Evolutionary conservation across 1,140 invertebrate genomes (phyloP).

Genomic region (Muscidifurax raptorellus): DNA sequence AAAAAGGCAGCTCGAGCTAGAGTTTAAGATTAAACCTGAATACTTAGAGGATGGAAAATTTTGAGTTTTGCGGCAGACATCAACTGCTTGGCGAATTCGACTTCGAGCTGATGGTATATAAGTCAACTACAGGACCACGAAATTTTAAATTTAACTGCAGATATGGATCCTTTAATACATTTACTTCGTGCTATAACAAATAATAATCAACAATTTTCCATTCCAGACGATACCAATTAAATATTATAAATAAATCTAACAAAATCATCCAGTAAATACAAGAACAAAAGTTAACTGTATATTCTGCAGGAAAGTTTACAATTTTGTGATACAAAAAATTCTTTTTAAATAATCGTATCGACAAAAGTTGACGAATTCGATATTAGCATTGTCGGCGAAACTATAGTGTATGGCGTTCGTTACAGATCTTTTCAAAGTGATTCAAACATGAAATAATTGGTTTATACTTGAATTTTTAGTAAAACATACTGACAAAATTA

Average conservation of each 20-base stretch:
- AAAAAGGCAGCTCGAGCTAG: slow-evolving; percentile 2
- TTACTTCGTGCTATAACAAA: not conserved
- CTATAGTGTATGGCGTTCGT: slow-evolving; percentile 29
- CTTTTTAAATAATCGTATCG: slow-evolving; percentile 26
- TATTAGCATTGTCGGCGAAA: slow-evolving; percentile 30
- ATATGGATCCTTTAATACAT: not conserved
- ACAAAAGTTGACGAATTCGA: not conserved
- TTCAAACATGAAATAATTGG: slow-evolving; percentile 15
- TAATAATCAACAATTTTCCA: not conserved
- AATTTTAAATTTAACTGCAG: slow-evolving; percentile 31
- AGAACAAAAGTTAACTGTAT: not conserved
- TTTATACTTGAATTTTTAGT: not conserved
- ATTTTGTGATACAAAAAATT: slow-evolving; percentile 14
- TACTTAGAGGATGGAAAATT: slow-evolving; percentile 23
- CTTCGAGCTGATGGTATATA: not conserved
- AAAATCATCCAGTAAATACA: not conserved
- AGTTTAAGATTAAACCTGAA: slow-evolving; percentile 17
- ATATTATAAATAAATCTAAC: not conserved
- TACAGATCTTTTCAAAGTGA: not conserved
- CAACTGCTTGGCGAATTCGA: not conserved
- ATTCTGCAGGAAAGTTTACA: slow-evolving; percentile 19
- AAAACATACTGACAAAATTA: not conserved
- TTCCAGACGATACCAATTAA: not conserved
- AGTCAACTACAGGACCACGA: not conserved
- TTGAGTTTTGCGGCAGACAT: not conserved